phyloP scores from a whole-genome alignment of 2,113 vertebrate species.

The Polypterus senegalus region DNA sequence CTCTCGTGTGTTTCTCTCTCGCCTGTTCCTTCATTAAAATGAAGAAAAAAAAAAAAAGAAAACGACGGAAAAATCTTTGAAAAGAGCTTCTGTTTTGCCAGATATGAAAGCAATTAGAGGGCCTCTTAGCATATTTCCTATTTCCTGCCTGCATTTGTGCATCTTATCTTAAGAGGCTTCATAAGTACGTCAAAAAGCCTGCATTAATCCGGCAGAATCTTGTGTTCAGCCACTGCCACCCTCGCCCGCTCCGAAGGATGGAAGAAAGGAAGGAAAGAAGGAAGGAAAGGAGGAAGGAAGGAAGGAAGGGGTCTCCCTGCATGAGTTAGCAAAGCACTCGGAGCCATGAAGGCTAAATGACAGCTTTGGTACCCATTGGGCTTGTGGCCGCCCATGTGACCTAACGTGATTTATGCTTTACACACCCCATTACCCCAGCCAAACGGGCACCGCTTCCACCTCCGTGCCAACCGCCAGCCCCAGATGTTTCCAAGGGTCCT shows the following conservation, averaged over 20 bases:
- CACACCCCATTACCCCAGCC: constrained; percentile 10
- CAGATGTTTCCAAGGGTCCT: too few species aligned
- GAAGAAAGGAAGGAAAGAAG: too few species aligned
- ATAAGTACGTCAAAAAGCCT: constrained; percentile 17
- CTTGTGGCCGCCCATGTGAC: constrained; percentile 12
- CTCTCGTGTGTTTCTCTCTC: too few species aligned
- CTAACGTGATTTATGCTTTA: constrained; percentile 15
- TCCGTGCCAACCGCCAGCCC: too few species aligned
- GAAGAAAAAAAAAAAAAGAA: too few species aligned
- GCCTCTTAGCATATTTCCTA: constrained; percentile 13
- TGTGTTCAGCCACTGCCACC: constrained; percentile 10
- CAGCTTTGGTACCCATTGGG: constrained; percentile 6
- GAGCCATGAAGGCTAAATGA: constrained; percentile 15
- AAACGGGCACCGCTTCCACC: background rate
- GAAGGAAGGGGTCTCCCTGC: constrained; percentile 3
- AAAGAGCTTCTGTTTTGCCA: constrained; percentile 20
- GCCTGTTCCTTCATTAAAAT: constrained; percentile 20
- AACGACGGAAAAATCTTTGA: constrained; percentile 1
- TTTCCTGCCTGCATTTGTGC: constrained; percentile 18
- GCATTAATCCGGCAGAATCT: constrained; percentile 12
- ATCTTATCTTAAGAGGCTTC: constrained; percentile 18
- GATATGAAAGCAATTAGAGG: constrained; percentile 24
- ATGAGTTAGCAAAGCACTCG: constrained; percentile 9
- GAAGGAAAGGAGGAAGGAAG: too few species aligned
- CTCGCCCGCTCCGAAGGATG: too few species aligned